These are phyloP conservation scores for Rhopalosiphum maidis DNA, from an alignment of 1,140 invertebrate genomes.

Conservation along the genomic window DNA sequence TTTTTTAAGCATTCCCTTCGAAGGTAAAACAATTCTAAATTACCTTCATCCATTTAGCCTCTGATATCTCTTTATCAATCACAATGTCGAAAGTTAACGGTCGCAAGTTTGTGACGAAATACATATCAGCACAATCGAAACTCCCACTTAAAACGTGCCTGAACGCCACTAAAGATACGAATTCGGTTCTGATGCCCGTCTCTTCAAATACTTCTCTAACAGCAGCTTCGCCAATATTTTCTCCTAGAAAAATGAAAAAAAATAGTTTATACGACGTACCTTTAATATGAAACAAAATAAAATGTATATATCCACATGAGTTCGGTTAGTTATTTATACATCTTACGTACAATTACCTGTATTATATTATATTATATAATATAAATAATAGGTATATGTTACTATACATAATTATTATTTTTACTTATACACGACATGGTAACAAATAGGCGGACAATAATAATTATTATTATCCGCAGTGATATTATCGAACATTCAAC, in stretches of 20 bases:
- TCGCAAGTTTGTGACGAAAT: conserved; percentile 76
- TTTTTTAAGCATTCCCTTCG: background rate
- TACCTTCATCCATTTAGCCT: conserved; percentile 82
- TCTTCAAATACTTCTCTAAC: conserved; percentile 88
- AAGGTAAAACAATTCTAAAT: conserved; percentile 45
- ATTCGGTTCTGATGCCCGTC: conserved; percentile 80
- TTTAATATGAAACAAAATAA: background rate
- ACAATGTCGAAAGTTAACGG: conserved; percentile 72
- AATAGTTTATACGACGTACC: background rate
- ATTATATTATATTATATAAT: background rate
- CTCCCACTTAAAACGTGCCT: conserved; percentile 75
- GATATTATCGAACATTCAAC: background rate
- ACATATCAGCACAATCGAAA: conserved; percentile 86
- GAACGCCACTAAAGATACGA: conserved; percentile 77
- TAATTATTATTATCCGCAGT: background rate
- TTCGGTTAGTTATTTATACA: background rate
- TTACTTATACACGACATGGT: background rate
- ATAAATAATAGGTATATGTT: background rate
- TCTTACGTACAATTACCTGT: background rate
- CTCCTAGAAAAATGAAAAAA: conserved; percentile 67
- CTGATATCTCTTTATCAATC: conserved; percentile 74
- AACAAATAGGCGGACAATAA: background rate
- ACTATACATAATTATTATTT: background rate
- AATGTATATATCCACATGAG: background rate
- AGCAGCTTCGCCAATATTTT: conserved; percentile 80